These are phyloP conservation scores for Lysandra bellargus DNA, from an alignment of 2,888 invertebrate species.

Conservation along the genomic window DNA sequence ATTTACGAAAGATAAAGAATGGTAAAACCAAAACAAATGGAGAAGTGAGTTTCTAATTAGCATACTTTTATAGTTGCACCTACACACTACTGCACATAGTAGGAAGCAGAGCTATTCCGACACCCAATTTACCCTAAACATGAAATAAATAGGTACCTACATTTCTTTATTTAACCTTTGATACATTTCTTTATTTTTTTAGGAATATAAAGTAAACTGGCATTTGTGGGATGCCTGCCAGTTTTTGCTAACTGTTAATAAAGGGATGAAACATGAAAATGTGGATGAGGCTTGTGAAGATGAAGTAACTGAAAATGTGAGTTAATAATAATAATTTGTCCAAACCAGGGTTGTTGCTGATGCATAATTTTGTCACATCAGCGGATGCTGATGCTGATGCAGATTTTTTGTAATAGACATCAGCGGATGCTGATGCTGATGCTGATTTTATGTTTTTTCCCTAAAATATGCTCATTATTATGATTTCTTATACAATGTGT, in stretches of 20 bases:
- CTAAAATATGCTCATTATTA: too few relatives aligned
- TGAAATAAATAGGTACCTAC: not conserved
- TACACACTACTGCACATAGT: not conserved
- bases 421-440: too few relatives aligned
- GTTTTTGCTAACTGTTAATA: slow-evolving; percentile 62
- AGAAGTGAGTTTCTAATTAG: slow-evolving; percentile 49
- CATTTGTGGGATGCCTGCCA: slow-evolving; percentile 71
- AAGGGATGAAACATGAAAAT: slow-evolving; percentile 40
- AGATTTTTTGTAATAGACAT: too few relatives aligned
- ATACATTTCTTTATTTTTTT: slow-evolving; percentile 40
- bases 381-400: too few relatives aligned
- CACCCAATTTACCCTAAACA: too few relatives aligned
- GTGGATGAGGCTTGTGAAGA: slow-evolving; percentile 36
- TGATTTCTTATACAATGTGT: too few relatives aligned
- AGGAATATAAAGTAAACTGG: slow-evolving; percentile 71
- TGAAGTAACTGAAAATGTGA: slow-evolving; percentile 36
- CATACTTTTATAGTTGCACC: not conserved
- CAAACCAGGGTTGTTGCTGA: too few relatives aligned
- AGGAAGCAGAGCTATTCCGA: too few relatives aligned
- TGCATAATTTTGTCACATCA: too few relatives aligned
- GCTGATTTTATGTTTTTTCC: too few relatives aligned
- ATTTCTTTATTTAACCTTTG: slow-evolving; percentile 31
- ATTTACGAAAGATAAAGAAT: slow-evolving; percentile 63
- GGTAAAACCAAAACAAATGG: slow-evolving; percentile 48
- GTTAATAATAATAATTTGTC: not conserved